Evolutionary conservation across 2,888 invertebrate genomes (phyloP), one percentile per base, ranked within the genome.

Genomic region (Pecten maximus): DNA sequence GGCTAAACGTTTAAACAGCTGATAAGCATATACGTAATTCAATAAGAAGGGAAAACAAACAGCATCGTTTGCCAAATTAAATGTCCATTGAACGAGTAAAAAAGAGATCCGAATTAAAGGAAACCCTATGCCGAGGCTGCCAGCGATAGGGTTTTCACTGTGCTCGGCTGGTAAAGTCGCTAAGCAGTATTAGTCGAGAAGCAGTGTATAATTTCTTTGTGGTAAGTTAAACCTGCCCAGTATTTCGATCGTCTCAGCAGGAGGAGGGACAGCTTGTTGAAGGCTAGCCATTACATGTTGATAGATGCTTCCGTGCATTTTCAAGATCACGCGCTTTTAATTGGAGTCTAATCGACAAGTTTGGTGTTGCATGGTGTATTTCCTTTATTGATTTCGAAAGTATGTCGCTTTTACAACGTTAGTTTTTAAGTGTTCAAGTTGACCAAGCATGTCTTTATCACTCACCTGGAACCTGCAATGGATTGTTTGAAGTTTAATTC

Each of bases 401-500:
- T 15, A 74, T 15, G 12, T 74, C 74, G 74, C 10, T 74, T 74
- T 74, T 28, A 74, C 23, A 74, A 74, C 28, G 74, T 74, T 35
- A 35, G 28, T 74, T 74, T 23, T 74, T 6, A n/a, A 74, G 74
- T 28, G 2, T 35, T 74, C 35, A 74, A 74, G 74, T 74, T 74
- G 74, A 35, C 74, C 35, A 74, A 12, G 74, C 74, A 35, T 35
- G 28, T 12, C 74, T 12, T 8, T 12, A 35, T 28, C 74, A 74
- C 74, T 74, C 74, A 74, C 74, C 74, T 74, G 74, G 74, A 74
- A 74, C 74, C 74, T 74, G 74, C 16, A 74, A 10, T 74, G 74
- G 74, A 74, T 28, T 74, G 74, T 74, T 74, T 74, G 74, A 74
- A 74, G 74, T 74, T 74, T 74, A 74, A 74, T 74, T 74, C 74